Evolutionary conservation across 2,888 invertebrate genomes (phyloP).

Genomic region (Boloria euphrosyne): DNA sequence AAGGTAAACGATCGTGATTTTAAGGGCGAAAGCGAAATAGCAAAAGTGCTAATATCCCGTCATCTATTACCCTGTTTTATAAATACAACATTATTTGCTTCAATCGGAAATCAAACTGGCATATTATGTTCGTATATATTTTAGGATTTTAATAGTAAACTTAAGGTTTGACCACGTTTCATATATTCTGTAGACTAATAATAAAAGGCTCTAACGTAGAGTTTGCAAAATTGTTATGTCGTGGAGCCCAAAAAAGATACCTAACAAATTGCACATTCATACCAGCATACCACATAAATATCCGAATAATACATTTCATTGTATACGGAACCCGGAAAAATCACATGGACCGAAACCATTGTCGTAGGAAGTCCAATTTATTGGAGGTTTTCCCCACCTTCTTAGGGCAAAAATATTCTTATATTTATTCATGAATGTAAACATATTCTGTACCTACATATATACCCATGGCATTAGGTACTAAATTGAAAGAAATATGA

Average conservation of each 20-base stretch:
- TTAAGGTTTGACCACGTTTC: neutral
- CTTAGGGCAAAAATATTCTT: constrained; percentile 1
- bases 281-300: constrained; percentile 20
- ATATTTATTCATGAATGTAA: constrained; percentile 19
- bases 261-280: constrained; percentile 20
- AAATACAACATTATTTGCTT: neutral
- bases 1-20: constrained; percentile 11
- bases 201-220: neutral
- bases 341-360: constrained; percentile 23
- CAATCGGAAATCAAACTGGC: neutral
- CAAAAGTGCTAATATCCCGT: neutral
- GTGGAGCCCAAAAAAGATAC: constrained; percentile 3
- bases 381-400: constrained; percentile 4
- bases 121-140: neutral
- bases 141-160: neutral
- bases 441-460: constrained; percentile 8
- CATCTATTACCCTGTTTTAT: neutral
- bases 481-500: too few species aligned
- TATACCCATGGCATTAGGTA: neutral
- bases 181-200: neutral
- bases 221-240: constrained; percentile 11
- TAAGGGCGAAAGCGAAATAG: constrained; percentile 9
- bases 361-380: constrained; percentile 21
- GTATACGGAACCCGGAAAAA: constrained; percentile 16
- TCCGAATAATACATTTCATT: constrained; percentile 11